Evolutionary conservation across 2,797 vertebrate species (phyloP), one percentile per base, ranked within the genome.

Genomic region (Iguana delicatissima): DNA sequence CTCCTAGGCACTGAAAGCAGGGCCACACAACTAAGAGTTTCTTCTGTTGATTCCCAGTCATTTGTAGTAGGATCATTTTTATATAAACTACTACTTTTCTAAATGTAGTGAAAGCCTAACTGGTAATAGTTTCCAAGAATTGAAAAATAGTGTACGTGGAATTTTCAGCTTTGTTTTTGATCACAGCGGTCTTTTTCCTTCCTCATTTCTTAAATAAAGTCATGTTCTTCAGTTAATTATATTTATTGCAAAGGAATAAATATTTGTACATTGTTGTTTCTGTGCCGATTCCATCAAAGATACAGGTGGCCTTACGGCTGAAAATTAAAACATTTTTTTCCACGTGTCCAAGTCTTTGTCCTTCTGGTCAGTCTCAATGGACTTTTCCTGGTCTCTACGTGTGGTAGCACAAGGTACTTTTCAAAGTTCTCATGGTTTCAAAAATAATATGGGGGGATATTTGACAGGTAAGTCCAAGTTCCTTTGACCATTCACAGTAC

Each of bases 1-100:
- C 14, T 52, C 50, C 24, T 22, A 5, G 32, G 59, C 42, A 73
- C 69, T 73, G 46, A n/a, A 57, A 64, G 64, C 52, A 62, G 59
- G 84, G 62, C 64, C 46, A 24, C 16, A 12, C 18, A 32, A 14
- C 50, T 12, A 38, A 91, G 91, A 50, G 26, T 93, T 77, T 6
- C 29, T 0, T 18, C 10, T 12, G 87, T 93, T 89, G 80, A 90
- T 86, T 93, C 94, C 86, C 91, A 90, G 87, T 85, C 29, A 91
- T 96, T 96, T 94, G 87, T 96, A 94, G 79, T 84, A 91, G 91
- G 92, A 87, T 1, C 10, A 95, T 96, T 97, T 96, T 95, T 8
- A 74, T 64, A 92, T 97, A 96, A 95, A 92, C 77, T 8, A 32
- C 4, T 16, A 9, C 10, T 74, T 46, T 94, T 96, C 95, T 92